Evolutionary conservation across 2,888 invertebrate genomes (phyloP).

Genomic region (Oxycera nigricornis): DNA sequence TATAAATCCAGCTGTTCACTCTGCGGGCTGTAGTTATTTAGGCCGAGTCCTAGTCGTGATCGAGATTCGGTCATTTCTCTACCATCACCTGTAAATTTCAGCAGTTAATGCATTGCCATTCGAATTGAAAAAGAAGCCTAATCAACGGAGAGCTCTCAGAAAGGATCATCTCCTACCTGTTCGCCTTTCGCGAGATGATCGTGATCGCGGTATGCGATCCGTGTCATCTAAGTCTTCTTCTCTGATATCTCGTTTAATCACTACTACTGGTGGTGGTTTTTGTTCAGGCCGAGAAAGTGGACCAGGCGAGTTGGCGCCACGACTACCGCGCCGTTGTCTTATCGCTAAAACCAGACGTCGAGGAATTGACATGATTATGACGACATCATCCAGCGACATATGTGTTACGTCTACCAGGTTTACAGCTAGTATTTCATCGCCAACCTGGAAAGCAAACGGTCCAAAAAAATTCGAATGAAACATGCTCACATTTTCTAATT

Average conservation of each 20-base stretch:
- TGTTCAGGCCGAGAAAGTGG: slow-evolving; percentile 74
- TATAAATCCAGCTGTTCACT: slow-evolving; percentile 78
- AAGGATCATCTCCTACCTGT: slow-evolving; percentile 58
- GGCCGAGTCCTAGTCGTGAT: slow-evolving; percentile 75
- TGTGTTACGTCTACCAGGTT: slow-evolving; percentile 97
- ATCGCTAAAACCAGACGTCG: slow-evolving; percentile 93
- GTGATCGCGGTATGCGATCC: slow-evolving; percentile 64
- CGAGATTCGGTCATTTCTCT: slow-evolving; percentile 80
- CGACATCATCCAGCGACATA: slow-evolving; percentile 99
- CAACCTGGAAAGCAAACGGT: slow-evolving; percentile 72
- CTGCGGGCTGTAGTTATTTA: slow-evolving; percentile 71
- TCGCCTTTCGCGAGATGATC: slow-evolving; percentile 63
- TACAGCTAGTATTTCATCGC: slow-evolving; percentile 97
- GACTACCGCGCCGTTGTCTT: slow-evolving; percentile 77
- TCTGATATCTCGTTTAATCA: slow-evolving; percentile 85
- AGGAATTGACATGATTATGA: slow-evolving; percentile 99
- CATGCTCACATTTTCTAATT: slow-evolving; percentile 4
- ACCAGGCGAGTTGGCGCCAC: slow-evolving; percentile 61
- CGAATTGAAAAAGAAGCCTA: no score
- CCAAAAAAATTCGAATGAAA: no score
- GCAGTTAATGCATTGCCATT: slow-evolving; percentile 48
- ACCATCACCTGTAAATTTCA: slow-evolving; percentile 76
- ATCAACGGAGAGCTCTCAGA: not conserved
- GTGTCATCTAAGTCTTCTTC: slow-evolving; percentile 78
- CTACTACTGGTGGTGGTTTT: slow-evolving; percentile 90